Conservation (phyloP, 2,888 invertebrate genomes). For the Drosophila rubida region DNA sequence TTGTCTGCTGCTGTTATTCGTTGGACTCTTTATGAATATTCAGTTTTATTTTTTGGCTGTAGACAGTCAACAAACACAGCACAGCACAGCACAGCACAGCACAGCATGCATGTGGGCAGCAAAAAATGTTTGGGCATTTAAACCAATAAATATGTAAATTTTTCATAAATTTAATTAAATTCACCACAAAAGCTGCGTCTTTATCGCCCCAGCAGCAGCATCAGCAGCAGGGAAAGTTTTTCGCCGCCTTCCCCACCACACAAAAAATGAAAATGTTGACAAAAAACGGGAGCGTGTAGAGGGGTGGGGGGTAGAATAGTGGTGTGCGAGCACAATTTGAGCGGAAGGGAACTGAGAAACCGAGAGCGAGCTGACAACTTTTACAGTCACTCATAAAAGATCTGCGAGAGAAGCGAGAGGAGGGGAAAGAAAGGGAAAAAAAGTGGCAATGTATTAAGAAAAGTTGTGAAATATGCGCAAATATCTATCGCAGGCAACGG, state of each 20-base stretch:
- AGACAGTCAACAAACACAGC: slow-evolving; percentile 32
- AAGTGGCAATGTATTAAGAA: slow-evolving; percentile 30
- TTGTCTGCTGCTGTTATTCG: slow-evolving; percentile 36
- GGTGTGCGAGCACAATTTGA: slow-evolving; percentile 30
- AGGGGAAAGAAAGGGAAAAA: background rate
- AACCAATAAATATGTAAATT: slow-evolving; percentile 82
- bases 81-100: slow-evolving; percentile 55
- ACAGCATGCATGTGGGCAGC: slow-evolving; percentile 50
- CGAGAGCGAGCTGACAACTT: slow-evolving; percentile 25
- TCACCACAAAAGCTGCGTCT: slow-evolving; percentile 71
- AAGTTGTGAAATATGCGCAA: slow-evolving; percentile 74
- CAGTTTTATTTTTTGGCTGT: slow-evolving; percentile 54
- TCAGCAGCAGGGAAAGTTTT: slow-evolving; percentile 52
- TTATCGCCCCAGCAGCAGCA: slow-evolving; percentile 41
- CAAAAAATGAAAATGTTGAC: slow-evolving; percentile 19
- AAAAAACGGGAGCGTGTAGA: slow-evolving; percentile 14
- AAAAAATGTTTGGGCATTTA: slow-evolving; percentile 70
- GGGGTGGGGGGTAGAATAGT: slow-evolving; percentile 12
- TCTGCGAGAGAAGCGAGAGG: slow-evolving; percentile 35
- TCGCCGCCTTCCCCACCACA: background rate
- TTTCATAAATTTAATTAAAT: slow-evolving; percentile 81
- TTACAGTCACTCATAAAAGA: slow-evolving; percentile 43
- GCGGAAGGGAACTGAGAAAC: slow-evolving; percentile 24
- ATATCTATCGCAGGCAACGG: slow-evolving; percentile 58
- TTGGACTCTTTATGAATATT: slow-evolving; percentile 65